phyloP scores from a whole-genome alignment of 2,888 invertebrate genomes.

The Idaea biselata region DNA sequence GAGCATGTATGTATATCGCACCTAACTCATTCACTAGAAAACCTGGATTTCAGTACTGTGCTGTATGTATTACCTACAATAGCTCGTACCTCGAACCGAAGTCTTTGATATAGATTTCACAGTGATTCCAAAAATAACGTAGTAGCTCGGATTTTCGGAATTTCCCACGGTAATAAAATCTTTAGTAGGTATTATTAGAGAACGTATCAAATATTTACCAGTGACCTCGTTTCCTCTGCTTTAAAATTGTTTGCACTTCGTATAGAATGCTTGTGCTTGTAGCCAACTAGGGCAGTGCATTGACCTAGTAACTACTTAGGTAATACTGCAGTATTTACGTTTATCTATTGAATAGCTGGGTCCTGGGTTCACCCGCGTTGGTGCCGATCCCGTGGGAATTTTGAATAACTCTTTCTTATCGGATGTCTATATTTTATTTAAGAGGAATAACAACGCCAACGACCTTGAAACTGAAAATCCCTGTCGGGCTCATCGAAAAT shows the following conservation, averaged over 20 bases:
- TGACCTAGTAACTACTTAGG: slow-evolving; percentile 12
- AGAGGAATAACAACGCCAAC: too few species aligned
- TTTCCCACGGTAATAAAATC: background rate
- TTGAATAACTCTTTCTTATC: too few species aligned
- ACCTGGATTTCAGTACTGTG: too few species aligned
- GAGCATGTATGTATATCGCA: too few species aligned
- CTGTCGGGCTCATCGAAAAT: too few species aligned
- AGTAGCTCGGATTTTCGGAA: background rate
- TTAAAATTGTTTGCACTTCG: background rate
- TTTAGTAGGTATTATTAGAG: background rate
- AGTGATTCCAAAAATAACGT: background rate
- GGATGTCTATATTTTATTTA: too few species aligned
- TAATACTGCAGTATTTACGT: background rate
- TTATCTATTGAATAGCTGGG: background rate
- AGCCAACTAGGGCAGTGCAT: slow-evolving; percentile 14
- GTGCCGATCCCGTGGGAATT: too few species aligned
- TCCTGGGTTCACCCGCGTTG: too few species aligned
- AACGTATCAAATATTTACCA: background rate
- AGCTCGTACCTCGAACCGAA: too few species aligned
- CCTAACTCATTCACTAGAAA: too few species aligned
- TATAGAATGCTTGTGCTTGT: slow-evolving; percentile 1
- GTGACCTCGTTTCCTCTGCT: background rate
- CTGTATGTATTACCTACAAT: too few species aligned
- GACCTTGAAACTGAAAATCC: too few species aligned
- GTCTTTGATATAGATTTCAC: background rate